Base-by-base conservation (phyloP, 1,140 invertebrate genomes). In the Aphelinus atriplicis region DNA sequence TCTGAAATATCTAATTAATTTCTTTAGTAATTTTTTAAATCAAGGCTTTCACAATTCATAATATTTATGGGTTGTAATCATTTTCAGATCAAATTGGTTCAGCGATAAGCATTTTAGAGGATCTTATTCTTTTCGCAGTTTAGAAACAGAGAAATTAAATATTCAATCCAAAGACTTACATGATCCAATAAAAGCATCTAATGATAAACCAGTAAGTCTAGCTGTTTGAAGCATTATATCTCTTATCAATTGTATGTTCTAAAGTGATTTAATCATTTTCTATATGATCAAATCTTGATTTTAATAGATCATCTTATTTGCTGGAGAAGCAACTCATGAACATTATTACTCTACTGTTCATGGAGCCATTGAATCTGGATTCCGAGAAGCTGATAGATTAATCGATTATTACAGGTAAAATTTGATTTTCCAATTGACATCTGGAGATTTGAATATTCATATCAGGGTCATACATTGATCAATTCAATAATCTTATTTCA, bases 351-450 rank as follows among this genome's bases (percentile, higher is more conserved):
- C 92, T 5, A 94, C 93, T 1, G 94, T 94, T 3, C 95, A 96
- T 83, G 95, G 95, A 6, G 95, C 95, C 1, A 86, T 95, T 2
- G 92, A 94, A 84, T 90, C 91, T 48, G 95, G 95, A 0, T 93
- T 92, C 85, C 89, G 94, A 72, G 95, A 95, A 86, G 94, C 94
- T n/a, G 89, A 94, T 60, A 88, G 91, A 81, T 71, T 89, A n/a
- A 83, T 88, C 55, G 81, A 84, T 65, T 80, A 79, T 60, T 81
- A 80, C 94, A 43, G 71, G 80, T 81, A 80, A 78, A 10, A 26
- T 26, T 26, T 26, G 26, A 26, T 26, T 26, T 26, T 26, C 26
- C 26, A 26, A 26, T 26, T 26, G 26, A 26, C 26, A 26, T n/a
- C 7, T 64, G 0, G 7, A 50, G 26, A 50, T 42, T n/a, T 62